Evolutionary conservation across 1,140 invertebrate species (phyloP), one percentile per base, ranked within the genome.

Genomic region (Semibalanus balanoides): DNA sequence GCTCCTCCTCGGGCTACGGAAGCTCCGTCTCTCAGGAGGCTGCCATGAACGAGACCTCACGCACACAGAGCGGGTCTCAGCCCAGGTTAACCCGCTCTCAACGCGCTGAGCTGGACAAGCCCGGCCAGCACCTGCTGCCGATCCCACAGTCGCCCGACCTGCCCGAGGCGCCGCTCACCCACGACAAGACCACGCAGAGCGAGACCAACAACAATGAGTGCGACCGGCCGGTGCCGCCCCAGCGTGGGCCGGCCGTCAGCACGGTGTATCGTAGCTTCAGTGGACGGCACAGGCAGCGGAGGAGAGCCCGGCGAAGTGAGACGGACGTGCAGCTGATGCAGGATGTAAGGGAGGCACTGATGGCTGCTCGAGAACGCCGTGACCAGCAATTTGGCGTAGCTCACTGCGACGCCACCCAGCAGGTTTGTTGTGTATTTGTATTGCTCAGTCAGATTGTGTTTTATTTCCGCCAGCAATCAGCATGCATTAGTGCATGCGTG

Each of bases 1-100:
- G 82, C 40, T 86, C 84, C 77, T 88, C 87, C 73, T n/a, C n/a
- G n/a, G 88, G 88, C 30, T 89, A 88, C 81, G 88, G 88, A 74
- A 88, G 87, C 30, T 87, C 87, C 64, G 7, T 64, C 51, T 64
- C 51, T 3, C 51, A 64, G 51, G 51, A 19, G 51, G 51, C 51
- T 64, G n/a, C 51, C 11, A 64, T 64, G 51, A 7, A n/a, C n/a
- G n/a, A n/a, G n/a, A n/a, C n/a, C n/a, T n/a, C n/a, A n/a, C n/a
- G 51, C 22, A 14, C 51, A 1, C 51, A 64, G 51, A 7, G 22
- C 51, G 22, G 51, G 7, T 64, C 22, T 19, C 51, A 64, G 51
- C 22, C 7, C 51, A 19, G 51, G 1, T 64, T 19, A 1, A 64
- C 51, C 7, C 51, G 51, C 7, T 64, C 51, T 1, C 51, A 64